These are phyloP conservation scores for Lithophane semibrunnea DNA, from an alignment of 2,888 invertebrate genomes.

Conservation along the genomic window DNA sequence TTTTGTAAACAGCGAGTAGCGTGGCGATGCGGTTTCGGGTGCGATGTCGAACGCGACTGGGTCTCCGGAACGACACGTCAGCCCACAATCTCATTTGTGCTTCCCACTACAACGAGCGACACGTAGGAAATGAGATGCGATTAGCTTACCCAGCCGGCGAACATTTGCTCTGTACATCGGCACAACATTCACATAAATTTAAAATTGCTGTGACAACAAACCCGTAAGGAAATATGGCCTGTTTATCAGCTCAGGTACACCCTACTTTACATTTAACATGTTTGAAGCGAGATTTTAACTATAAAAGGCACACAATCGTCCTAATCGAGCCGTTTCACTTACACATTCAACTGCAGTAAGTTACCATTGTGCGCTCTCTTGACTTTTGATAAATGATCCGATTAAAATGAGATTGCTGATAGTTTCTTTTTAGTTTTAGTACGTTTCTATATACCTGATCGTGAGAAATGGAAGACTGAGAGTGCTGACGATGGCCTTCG, in stretches of 20 bases:
- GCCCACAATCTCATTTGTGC: constrained; percentile 85
- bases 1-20: constrained; percentile 65
- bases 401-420: constrained; percentile 67
- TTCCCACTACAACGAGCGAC: constrained; percentile 82
- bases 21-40: constrained; percentile 71
- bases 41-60: constrained; percentile 76
- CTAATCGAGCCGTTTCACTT: constrained; percentile 62
- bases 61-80: constrained; percentile 82
- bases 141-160: constrained; percentile 79
- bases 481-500: constrained; percentile 47
- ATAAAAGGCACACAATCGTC: constrained; percentile 62
- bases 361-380: constrained; percentile 63
- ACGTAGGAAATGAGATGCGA: constrained; percentile 86
- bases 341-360: constrained; percentile 64
- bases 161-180: constrained; percentile 69
- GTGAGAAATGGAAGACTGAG: constrained; percentile 49
- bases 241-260: constrained; percentile 64
- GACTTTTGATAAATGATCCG: constrained; percentile 68
- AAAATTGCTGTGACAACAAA: constrained; percentile 65
- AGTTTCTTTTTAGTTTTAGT: constrained; percentile 63
- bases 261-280: constrained; percentile 58
- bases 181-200: constrained; percentile 67
- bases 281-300: constrained; percentile 60
- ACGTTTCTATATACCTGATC: constrained; percentile 50
- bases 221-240: constrained; percentile 60